Evolutionary conservation across 1,140 invertebrate species (phyloP), one percentile per base, ranked within the genome.

Genomic region (Octopus sinensis): DNA sequence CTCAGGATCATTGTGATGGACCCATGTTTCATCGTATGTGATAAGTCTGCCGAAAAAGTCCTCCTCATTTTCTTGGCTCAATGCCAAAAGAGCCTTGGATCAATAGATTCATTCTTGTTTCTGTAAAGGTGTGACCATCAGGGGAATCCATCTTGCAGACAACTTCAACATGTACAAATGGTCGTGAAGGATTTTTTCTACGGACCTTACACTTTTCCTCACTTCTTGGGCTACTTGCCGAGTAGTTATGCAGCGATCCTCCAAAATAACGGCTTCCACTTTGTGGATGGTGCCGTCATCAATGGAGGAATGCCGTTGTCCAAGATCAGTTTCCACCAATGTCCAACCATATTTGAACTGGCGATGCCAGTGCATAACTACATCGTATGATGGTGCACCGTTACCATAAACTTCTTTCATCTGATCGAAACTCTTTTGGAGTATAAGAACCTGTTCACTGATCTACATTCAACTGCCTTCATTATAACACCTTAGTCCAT

Each of bases 1-100:
- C 68, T 73, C 68, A n/a, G 68, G 68, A 73, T 73, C 68, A 73
- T 73, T 5, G 68, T 73, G 68, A 73, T 73, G 68, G 68, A 73
- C 68, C 7, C 4, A 73, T 6, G 68, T 73, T 73, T 73, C 68
- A 73, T 73, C 68, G 17, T 73, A 4, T 73, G 68, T 5, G 30
- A 73, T 73, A 13, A 73, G 68, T 73, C 68, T 73, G 17, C 13
- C 30, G 6, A 73, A 73, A 73, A 10, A 73, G 1, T 73, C 30
- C 30, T 3, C 30, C 30, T 43, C 30, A 3, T 43, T 43, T 43
- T 43, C 30, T 73, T 73, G 68, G 4, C 68, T 5, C 4, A 73
- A 4, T 23, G 17, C 68, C 68, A 73, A 73, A 73, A n/a, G 17
- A 6, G 30, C 30, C 68, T 23, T 73, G 17, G 68, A 73, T 5